Evolutionary conservation across 2,797 vertebrate genomes (phyloP).

Genomic region (Pseudotriccus pelzelni): DNA sequence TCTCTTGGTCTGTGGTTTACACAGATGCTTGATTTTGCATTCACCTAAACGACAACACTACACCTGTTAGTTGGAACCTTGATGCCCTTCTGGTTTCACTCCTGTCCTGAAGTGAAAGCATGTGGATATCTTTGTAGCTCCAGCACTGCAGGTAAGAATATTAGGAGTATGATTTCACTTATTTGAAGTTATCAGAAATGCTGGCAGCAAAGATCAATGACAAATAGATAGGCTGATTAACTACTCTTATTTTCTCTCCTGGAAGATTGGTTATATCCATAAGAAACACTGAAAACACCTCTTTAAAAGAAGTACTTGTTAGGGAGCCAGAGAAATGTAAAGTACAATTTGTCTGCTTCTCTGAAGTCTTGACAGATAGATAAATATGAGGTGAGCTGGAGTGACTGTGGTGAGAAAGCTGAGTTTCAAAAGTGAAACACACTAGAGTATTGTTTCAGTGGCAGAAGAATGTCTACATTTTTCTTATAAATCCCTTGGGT

Average conservation of each 20-base stretch:
- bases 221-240: neutral
- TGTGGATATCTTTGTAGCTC: neutral
- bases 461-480: neutral
- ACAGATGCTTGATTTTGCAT: neutral
- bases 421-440: neutral
- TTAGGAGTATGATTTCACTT: neutral
- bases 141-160: neutral
- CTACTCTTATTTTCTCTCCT: neutral
- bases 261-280: neutral
- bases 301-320: neutral
- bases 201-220: neutral
- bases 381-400: neutral
- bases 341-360: neutral
- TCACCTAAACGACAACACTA: neutral
- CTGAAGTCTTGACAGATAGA: neutral
- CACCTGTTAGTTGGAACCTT: neutral
- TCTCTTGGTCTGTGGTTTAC: neutral
- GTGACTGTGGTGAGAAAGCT: neutral
- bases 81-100: neutral
- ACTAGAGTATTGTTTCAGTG: neutral
- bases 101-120: neutral
- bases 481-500: neutral
- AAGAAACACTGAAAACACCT: neutral
- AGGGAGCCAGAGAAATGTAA: fast-evolving
- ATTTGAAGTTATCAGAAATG: neutral